Conservation (phyloP, 2,797 vertebrate genomes). For the Artibeus lituratus region DNA sequence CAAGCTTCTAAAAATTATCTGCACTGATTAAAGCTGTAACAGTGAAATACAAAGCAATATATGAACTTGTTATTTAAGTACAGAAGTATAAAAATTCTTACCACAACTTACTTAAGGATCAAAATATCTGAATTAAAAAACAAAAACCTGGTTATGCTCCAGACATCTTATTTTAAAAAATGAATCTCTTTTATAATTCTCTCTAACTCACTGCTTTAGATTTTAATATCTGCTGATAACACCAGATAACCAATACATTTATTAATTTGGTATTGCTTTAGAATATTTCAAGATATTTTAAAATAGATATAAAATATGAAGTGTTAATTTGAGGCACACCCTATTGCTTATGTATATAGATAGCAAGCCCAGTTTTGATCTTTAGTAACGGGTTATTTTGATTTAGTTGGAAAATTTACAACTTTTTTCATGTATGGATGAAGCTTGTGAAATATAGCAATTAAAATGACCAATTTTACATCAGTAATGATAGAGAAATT, state of each 20-base stretch:
- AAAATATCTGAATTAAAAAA: not conserved
- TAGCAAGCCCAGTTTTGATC: not conserved
- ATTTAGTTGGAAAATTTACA: not conserved
- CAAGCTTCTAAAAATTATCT: not conserved
- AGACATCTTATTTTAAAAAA: conserved; percentile 21
- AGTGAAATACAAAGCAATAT: not conserved
- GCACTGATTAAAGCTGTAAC: not conserved
- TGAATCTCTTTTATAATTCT: not conserved
- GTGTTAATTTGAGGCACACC: not conserved
- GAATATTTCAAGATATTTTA: not conserved
- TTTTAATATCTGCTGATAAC: not conserved
- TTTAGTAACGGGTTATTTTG: conserved; percentile 7
- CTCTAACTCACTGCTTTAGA: conserved; percentile 14
- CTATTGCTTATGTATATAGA: not conserved
- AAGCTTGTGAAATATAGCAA: not conserved
- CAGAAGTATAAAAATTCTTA: not conserved
- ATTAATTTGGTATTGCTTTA: not conserved
- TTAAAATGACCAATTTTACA: not conserved
- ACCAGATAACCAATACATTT: not conserved
- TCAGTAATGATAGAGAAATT: not conserved
- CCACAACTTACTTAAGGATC: not conserved
- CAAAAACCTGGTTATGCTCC: not conserved
- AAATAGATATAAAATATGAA: not conserved
- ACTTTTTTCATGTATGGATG: not conserved
- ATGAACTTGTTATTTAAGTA: not conserved